Base-by-base conservation (phyloP, 2,888 invertebrate species). In the Phaonia tiefii region DNA sequence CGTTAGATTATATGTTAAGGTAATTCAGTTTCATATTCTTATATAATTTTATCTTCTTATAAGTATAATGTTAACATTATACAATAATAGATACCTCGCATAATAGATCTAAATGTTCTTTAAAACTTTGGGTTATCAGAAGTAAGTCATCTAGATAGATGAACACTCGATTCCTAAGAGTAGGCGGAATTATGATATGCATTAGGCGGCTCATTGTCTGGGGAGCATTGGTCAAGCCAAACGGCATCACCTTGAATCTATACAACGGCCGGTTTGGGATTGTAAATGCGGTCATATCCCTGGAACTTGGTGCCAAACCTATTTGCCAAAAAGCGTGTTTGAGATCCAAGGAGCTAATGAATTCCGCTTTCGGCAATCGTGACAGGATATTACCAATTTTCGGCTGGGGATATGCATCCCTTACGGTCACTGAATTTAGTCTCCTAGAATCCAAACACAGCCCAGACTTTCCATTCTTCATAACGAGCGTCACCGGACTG, bases 391-490 rank as follows among this genome's bases (percentile, higher is more conserved):
- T 31, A 2, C 31, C 58, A 13, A 31, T 58, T n/a, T 31, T 3
- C n/a, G 26, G 58, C 1, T 31, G 13, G 0, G 58, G 58, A 31
- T 58, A 58, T 17, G 49, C 49, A 15, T 49, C 58, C n/a, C 31
- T 58, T 1, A 58, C 26, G 2, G 8, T 58, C 11, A 58, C 11
- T 11, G 2, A 2, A 31, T 58, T 58, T 3, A 58, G 31, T 13
- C n/a, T 15, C 0, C 60, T 2, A 15, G 15, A 7, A 17, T 60
- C 60, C 5, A 17, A 11, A 15, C 60, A 58, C 5, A 31, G 2
- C 31, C 58, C 13, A 1, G 51, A 75, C 51, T 82, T 82, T 8
- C 74, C 82, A 0, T 72, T 72, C 56, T 75, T 82, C 0, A n/a
- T n/a, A n/a, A n/a, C n/a, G n/a, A n/a, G n/a, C n/a, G n/a, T n/a